Evolutionary conservation across 2,113 vertebrate species (phyloP).

Genomic region (Epinephelus lanceolatus): DNA sequence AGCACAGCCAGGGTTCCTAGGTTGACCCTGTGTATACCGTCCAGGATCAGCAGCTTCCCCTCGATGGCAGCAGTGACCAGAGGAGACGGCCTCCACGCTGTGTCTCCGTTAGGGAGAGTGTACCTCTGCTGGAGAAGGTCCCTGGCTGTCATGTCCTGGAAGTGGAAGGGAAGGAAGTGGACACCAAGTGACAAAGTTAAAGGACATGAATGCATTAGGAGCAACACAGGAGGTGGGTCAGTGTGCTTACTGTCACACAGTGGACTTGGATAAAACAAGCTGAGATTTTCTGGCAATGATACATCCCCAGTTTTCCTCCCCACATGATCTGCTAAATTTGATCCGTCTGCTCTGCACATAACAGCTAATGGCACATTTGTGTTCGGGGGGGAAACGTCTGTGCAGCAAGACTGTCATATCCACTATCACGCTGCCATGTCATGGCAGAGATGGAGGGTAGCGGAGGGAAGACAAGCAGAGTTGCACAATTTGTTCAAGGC

Average conservation of each 20-base stretch:
- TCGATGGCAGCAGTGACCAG: conserved; percentile 93
- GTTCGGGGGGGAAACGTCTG: background rate
- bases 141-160: conserved; percentile 95
- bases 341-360: conserved; percentile 25
- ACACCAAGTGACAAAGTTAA: background rate
- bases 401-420: conserved; percentile 37
- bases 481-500: conserved; percentile 36
- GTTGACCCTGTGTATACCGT: conserved; percentile 95
- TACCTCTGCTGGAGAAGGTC: conserved; percentile 96
- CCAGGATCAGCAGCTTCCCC: conserved; percentile 93
- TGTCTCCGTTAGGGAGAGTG: conserved; percentile 95
- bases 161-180: background rate
- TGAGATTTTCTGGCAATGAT: background rate
- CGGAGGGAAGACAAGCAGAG: conserved; percentile 14
- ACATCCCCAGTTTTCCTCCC: background rate
- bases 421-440: conserved; percentile 27
- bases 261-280: background rate
- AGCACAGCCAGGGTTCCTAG: conserved; percentile 93
- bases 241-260: background rate
- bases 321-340: conserved; percentile 11
- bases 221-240: background rate
- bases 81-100: conserved; percentile 93
- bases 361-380: conserved; percentile 41
- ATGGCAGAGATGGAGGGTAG: background rate
- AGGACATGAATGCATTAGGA: background rate